These are phyloP conservation scores for Lycopodina hypogea DNA, from an alignment of 37 sponge, comb jelly and placozoan genomes.

Conservation along the genomic window DNA sequence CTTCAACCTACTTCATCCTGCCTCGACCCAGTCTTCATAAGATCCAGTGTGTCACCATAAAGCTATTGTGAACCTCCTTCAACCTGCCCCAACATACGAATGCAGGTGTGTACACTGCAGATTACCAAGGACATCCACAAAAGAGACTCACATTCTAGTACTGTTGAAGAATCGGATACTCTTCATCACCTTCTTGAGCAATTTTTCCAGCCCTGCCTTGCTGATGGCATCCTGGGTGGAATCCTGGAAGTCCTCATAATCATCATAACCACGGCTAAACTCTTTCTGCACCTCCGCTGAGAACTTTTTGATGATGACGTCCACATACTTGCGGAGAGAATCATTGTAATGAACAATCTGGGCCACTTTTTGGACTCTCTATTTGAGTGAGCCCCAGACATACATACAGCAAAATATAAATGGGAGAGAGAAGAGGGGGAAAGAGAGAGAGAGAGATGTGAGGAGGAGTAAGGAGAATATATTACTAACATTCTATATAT, in stretches of 20 bases:
- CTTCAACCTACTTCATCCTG: no score
- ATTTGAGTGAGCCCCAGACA: neutral
- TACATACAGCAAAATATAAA: neutral
- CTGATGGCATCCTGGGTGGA: constrained; percentile 35
- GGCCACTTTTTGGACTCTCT: constrained; percentile 56
- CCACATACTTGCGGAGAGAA: constrained; percentile 65
- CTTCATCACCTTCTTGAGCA: constrained; percentile 67
- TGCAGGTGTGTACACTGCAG: no score
- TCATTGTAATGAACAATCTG: constrained; percentile 65
- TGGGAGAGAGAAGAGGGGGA: neutral
- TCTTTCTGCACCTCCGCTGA: constrained; percentile 59
- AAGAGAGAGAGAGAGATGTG: neutral
- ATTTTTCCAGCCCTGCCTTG: constrained; percentile 54
- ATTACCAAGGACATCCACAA: no score
- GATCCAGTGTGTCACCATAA: no score
- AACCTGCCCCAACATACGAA: no score
- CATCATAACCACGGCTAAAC: constrained; percentile 70
- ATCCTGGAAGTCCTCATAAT: constrained; percentile 73
- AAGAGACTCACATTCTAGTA: constrained; percentile 49
- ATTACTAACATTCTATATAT: no score
- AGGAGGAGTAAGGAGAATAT: neutral
- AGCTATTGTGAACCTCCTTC: no score
- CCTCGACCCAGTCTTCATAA: no score
- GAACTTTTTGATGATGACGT: constrained; percentile 79
- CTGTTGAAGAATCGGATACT: constrained; percentile 49